Conservation (phyloP, 1,140 invertebrate species). For the Batillaria attramentaria region DNA sequence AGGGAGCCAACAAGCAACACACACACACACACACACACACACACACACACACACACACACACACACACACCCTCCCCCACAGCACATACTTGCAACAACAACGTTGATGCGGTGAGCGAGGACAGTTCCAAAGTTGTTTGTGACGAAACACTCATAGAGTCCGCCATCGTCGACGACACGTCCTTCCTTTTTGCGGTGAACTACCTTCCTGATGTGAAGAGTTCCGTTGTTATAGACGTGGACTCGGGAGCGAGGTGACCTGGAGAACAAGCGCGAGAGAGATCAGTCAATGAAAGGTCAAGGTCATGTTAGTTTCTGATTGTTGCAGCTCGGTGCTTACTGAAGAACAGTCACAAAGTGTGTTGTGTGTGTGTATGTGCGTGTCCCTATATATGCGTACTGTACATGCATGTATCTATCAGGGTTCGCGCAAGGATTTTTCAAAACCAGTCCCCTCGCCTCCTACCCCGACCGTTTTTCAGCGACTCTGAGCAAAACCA, state of each 20-base stretch:
- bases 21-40: slow-evolving; percentile 2
- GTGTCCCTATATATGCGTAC: too few species aligned
- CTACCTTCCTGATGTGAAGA: slow-evolving; percentile 25
- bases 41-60: neutral
- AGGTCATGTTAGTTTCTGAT: neutral
- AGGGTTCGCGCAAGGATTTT: neutral
- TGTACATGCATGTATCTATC: neutral
- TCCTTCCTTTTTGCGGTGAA: slow-evolving; percentile 4
- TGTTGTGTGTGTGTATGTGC: too few species aligned
- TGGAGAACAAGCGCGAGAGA: neutral
- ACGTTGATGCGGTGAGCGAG: slow-evolving; percentile 19
- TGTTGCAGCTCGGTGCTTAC: too few species aligned
- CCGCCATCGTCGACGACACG: slow-evolving; percentile 3
- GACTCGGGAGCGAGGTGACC: neutral
- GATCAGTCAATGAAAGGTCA: neutral
- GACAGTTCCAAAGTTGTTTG: slow-evolving; percentile 25
- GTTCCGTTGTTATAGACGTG: slow-evolving; percentile 1
- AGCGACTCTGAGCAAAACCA: too few species aligned
- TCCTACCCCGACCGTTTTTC: too few species aligned
- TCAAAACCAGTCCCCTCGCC: neutral
- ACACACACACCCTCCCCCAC: slow-evolving; percentile 1
- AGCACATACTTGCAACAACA: slow-evolving; percentile 21
- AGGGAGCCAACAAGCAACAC: neutral
- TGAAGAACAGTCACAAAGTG: too few species aligned
- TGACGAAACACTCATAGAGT: slow-evolving; percentile 30